A percentile compares a stretch with the other conserved stretches of the same genome.
These are phyloP conservation scores for Neolamprologus hecqui DNA, from an alignment of 2,113 vertebrate genomes.

Conservation along the genomic window DNA sequence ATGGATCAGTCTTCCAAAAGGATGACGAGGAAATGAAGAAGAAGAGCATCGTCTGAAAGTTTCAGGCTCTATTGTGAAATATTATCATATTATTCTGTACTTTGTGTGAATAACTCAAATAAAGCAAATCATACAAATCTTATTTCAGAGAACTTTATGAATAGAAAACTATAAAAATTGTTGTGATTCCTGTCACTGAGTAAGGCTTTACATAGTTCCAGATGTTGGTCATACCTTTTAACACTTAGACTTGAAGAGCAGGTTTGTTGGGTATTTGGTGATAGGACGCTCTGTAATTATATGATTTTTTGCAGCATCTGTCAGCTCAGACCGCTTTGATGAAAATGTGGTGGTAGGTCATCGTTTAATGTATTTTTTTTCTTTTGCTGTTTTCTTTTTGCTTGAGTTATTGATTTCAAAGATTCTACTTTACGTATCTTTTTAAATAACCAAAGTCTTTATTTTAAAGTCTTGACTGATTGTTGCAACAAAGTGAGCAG, in stretches of 20 bases:
- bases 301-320: neutral
- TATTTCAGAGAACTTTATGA: neutral
- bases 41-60: neutral
- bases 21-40: neutral
- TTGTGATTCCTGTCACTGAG: neutral
- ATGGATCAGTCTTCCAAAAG: neutral
- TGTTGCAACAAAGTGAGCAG: neutral
- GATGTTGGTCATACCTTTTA: neutral
- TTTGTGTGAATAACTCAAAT: neutral
- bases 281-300: neutral
- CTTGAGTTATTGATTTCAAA: neutral
- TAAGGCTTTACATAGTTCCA: neutral
- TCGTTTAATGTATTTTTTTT: neutral
- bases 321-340: neutral
- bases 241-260: neutral
- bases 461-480: neutral
- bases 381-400: neutral
- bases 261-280: neutral
- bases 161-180: fast-evolving
- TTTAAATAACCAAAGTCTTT: neutral
- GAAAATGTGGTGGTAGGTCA: neutral
- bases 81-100: neutral
- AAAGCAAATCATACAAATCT: neutral
- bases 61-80: neutral
- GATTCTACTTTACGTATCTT: neutral